Evolutionary conservation across 1,140 invertebrate genomes (phyloP).

Genomic region (Mercenaria mercenaria): DNA sequence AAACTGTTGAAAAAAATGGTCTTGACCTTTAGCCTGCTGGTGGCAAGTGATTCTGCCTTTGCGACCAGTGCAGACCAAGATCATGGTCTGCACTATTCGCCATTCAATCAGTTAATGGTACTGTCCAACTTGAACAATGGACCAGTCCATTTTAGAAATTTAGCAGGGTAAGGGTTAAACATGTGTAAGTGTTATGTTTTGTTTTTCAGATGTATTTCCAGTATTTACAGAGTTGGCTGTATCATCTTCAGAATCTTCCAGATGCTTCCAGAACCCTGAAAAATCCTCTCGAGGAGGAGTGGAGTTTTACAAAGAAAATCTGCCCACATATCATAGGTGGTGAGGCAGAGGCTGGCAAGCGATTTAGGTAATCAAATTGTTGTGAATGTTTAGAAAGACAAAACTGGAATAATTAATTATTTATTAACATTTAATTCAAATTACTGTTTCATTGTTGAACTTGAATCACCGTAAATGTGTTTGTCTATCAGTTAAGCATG

Average conservation of each 20-base stretch:
- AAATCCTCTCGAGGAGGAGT: constrained; percentile 93
- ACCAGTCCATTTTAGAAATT: too few relatives aligned
- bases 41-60: too few relatives aligned
- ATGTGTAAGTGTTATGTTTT: constrained; percentile 3
- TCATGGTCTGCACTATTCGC: too few relatives aligned
- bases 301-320: constrained; percentile 91
- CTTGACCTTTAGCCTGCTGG: too few relatives aligned
- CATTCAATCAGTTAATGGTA: too few relatives aligned
- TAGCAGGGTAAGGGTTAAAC: too few relatives aligned
- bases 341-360: constrained; percentile 89
- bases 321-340: constrained; percentile 91
- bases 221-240: constrained; percentile 91
- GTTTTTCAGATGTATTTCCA: constrained; percentile 90
- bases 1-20: too few relatives aligned
- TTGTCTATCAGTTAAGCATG: too few relatives aligned
- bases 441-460: background rate
- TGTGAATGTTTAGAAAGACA: background rate
- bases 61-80: too few relatives aligned
- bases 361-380: constrained; percentile 88
- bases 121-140: too few relatives aligned
- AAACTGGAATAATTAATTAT: too few relatives aligned
- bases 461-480: too few relatives aligned
- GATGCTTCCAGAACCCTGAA: constrained; percentile 89
- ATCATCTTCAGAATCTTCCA: constrained; percentile 90
- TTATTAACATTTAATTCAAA: background rate